Percentiles rank a stretch among this genome's conserved stretches.
These are phyloP conservation scores for Phycodurus eques DNA, from an alignment of 2,113 vertebrate species.

Conservation along the genomic window DNA sequence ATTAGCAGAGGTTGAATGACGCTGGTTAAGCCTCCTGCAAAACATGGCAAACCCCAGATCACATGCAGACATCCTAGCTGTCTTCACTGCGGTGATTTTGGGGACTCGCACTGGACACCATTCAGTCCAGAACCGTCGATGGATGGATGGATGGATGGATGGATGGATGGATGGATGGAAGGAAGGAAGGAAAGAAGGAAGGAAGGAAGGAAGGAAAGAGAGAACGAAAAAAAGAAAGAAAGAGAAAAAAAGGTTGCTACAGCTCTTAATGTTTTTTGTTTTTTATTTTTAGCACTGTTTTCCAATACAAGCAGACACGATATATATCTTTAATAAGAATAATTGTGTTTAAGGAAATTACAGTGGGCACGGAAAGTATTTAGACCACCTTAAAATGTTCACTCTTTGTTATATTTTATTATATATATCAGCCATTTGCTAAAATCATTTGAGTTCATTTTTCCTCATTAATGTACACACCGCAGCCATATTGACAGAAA, in stretches of 20 bases:
- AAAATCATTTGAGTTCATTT: too few species aligned
- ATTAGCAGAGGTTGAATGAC: background rate
- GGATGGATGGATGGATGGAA: background rate
- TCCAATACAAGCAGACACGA: slow-evolving; percentile 7
- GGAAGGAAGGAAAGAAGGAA: background rate
- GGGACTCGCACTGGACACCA: too few species aligned
- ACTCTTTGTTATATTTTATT: too few species aligned
- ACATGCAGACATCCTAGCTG: background rate
- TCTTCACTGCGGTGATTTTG: background rate
- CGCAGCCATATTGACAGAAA: too few species aligned
- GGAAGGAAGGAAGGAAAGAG: too few species aligned
- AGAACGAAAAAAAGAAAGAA: too few species aligned
- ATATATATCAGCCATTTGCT: too few species aligned
- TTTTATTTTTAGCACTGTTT: background rate
- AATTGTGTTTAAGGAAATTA: slow-evolving; percentile 14
- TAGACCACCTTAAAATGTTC: too few species aligned
- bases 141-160: background rate
- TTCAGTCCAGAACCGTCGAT: too few species aligned
- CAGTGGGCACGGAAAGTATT: too few species aligned
- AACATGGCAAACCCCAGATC: background rate
- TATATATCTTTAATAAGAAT: slow-evolving; percentile 2
- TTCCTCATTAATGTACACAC: too few species aligned
- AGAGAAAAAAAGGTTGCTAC: background rate
- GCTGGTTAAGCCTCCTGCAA: background rate
- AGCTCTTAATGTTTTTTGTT: background rate